Conservation (phyloP, 2,888 invertebrate genomes). For the Eupithecia vulgata region DNA sequence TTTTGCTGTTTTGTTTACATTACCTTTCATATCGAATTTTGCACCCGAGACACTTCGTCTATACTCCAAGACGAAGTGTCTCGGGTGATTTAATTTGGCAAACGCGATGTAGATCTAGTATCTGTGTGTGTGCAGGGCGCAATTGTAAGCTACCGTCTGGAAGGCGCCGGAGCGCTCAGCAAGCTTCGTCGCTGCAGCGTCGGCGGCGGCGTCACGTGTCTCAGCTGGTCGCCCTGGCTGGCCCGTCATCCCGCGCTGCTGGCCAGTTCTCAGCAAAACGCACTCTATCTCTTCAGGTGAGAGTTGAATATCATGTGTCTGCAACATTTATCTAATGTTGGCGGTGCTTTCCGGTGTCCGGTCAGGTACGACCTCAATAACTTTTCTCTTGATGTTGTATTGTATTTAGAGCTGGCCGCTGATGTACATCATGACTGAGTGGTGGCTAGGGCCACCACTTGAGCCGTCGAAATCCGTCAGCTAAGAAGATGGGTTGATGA, state of each 20-base stretch:
- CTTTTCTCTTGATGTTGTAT: no score
- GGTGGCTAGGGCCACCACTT: no score
- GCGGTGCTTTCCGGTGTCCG: no score
- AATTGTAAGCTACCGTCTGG: slow-evolving; percentile 88
- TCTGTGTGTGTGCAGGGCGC: slow-evolving; percentile 74
- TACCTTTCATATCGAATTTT: no score
- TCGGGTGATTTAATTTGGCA: not conserved
- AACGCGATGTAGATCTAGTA: not conserved
- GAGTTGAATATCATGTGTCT: not conserved
- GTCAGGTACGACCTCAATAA: no score
- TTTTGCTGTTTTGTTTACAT: no score
- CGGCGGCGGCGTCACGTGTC: slow-evolving; percentile 87
- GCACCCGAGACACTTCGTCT: no score
- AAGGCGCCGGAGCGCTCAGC: slow-evolving; percentile 86
- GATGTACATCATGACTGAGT: no score
- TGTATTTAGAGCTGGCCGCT: no score
- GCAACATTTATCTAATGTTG: not conserved
- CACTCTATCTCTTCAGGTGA: slow-evolving; percentile 86
- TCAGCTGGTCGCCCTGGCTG: slow-evolving; percentile 92
- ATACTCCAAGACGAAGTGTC: no score
- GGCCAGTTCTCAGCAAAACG: slow-evolving; percentile 90
- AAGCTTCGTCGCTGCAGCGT: slow-evolving; percentile 87
- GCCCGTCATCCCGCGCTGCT: slow-evolving; percentile 91
- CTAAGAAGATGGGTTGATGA: no score
- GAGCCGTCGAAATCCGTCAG: no score